Conservation (phyloP, 2,888 invertebrate genomes). For the Chaetogeoica ovagalla region DNA sequence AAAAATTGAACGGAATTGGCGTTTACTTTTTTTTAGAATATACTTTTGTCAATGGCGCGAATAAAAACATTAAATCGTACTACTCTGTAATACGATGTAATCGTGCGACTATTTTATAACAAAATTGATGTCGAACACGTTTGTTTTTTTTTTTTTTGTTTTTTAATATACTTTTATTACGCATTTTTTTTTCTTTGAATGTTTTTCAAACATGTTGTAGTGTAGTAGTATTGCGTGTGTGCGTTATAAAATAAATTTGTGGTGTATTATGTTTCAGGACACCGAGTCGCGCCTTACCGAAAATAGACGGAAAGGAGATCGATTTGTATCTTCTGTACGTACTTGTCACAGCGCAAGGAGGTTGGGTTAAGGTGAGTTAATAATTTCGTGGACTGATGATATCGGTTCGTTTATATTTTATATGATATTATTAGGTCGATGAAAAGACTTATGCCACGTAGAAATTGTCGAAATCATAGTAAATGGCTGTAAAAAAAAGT, state of each 20-base stretch:
- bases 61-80: neutral
- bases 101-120: neutral
- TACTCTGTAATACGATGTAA: neutral
- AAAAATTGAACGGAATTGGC: too few relatives aligned
- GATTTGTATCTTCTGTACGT: conserved; percentile 90
- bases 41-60: neutral
- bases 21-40: too few relatives aligned
- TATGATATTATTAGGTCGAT: neutral
- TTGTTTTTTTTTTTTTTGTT: neutral
- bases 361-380: conserved; percentile 84
- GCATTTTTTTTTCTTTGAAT: too few relatives aligned
- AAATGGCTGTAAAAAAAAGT: too few relatives aligned
- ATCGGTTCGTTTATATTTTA: too few relatives aligned
- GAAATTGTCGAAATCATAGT: too few relatives aligned
- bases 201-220: neutral
- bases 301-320: conserved; percentile 86
- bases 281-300: conserved; percentile 71
- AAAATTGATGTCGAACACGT: neutral
- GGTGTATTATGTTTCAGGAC: conserved; percentile 63
- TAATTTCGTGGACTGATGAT: neutral
- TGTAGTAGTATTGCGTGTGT: neutral
- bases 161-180: too few relatives aligned
- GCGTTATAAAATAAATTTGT: too few relatives aligned
- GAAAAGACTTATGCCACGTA: neutral
- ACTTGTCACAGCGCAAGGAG: conserved; percentile 88